Evolutionary conservation across 2,888 invertebrate genomes (phyloP).

Genomic region (Athalia circularis): DNA sequence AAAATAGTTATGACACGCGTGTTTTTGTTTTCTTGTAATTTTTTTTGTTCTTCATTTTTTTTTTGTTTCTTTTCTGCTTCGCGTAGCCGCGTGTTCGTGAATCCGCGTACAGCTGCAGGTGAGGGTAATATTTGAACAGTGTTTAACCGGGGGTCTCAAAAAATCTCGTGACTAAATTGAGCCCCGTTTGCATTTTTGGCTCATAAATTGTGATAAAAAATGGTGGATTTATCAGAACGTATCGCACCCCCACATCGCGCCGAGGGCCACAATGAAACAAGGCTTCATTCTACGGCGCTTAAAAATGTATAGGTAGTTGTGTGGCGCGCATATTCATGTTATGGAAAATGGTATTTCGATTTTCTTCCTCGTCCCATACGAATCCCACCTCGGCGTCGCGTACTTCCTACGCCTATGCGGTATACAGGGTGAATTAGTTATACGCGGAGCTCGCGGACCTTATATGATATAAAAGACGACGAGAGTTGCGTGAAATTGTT

Average conservation of each 20-base stretch:
- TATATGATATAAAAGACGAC: neutral
- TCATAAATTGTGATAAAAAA: constrained; percentile 40
- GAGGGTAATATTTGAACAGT: constrained; percentile 26
- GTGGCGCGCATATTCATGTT: constrained; percentile 44
- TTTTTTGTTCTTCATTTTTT: no score
- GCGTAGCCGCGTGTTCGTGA: no score
- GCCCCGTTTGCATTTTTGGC: constrained; percentile 39
- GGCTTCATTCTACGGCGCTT: neutral
- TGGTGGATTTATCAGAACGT: constrained; percentile 40
- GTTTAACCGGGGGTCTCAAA: constrained; percentile 26
- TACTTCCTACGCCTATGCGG: constrained; percentile 1
- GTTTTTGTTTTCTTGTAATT: no score
- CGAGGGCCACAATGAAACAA: constrained; percentile 36
- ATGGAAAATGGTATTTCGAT: constrained; percentile 38
- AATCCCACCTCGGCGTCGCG: constrained; percentile 8
- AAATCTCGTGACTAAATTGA: constrained; percentile 29
- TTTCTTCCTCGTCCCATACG: neutral
- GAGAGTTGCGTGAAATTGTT: constrained; percentile 3
- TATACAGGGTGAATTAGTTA: neutral
- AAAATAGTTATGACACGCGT: no score
- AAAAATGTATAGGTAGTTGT: no score
- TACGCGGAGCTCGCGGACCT: constrained; percentile 9
- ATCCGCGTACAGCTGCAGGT: no score
- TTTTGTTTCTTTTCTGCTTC: no score
- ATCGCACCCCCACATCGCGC: constrained; percentile 28